phyloP scores from a whole-genome alignment of 2,113 vertebrate genomes.

The Meles meles region DNA sequence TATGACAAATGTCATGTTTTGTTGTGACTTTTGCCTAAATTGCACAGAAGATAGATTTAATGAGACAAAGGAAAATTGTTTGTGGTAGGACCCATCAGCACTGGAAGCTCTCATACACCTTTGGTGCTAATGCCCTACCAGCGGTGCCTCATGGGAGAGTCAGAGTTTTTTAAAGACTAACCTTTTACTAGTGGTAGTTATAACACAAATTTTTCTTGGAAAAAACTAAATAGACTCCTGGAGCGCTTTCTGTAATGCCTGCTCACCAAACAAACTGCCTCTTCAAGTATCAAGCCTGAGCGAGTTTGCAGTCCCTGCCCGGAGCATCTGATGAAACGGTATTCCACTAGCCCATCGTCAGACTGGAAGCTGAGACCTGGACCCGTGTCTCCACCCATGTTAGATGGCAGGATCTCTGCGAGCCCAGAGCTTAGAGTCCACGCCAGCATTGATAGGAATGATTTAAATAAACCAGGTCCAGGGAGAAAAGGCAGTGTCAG shows the following conservation, averaged over 20 bases:
- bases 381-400: neutral
- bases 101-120: no score
- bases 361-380: fast-evolving
- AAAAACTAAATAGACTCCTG: neutral
- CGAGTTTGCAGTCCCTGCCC: conserved; percentile 88
- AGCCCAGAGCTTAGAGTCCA: neutral
- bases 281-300: conserved; percentile 93
- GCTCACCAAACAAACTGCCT: conserved; percentile 88
- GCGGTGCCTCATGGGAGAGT: neutral
- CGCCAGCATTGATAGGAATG: neutral
- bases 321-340: conserved; percentile 87
- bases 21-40: neutral
- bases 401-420: neutral
- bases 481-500: neutral
- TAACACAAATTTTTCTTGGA: neutral
- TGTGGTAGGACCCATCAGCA: neutral
- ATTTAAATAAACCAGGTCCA: neutral
- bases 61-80: neutral
- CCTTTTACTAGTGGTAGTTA: neutral
- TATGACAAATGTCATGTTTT: neutral
- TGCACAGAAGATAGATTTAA: neutral
- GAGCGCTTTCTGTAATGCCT: conserved; percentile 86
- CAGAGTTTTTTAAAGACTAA: neutral
- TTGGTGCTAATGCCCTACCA: neutral
- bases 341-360: conserved; percentile 87